Conservation (phyloP, 2,113 vertebrate genomes). For the Stomatorhinus ivindoensis region DNA sequence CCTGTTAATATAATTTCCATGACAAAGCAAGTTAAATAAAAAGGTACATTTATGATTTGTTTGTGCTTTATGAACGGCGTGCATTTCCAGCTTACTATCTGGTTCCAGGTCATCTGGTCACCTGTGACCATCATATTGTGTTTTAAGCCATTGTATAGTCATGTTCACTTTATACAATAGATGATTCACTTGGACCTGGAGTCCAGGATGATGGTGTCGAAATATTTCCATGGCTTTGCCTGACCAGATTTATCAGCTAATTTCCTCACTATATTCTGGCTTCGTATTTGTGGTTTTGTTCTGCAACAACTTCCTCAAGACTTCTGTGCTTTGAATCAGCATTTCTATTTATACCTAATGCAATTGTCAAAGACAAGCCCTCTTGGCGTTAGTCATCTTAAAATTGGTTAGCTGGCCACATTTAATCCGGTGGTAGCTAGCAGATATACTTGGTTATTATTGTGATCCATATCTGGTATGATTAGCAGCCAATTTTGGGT, state of each 20-base stretch:
- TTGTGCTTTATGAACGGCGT: not conserved
- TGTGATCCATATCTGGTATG: not conserved
- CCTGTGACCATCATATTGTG: not conserved
- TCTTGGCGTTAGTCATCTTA: not conserved
- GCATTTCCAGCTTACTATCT: not conserved
- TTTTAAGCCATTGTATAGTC: not conserved
- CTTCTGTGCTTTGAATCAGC: not conserved
- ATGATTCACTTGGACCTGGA: not conserved
- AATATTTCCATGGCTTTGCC: not conserved
- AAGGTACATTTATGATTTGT: conserved; percentile 14
- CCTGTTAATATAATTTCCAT: conserved; percentile 25
- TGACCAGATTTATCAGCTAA: not conserved
- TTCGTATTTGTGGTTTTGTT: not conserved
- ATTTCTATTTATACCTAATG: not conserved
- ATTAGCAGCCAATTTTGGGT: not conserved
- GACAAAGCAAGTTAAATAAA: conserved; percentile 26
- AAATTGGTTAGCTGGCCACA: not conserved
- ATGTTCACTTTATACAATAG: not conserved
- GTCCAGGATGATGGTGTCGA: not conserved
- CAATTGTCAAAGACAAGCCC: not conserved
- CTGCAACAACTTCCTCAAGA: not conserved
- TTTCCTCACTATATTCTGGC: not conserved
- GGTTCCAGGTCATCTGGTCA: not conserved
- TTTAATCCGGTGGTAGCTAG: not conserved
- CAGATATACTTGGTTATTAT: not conserved